Percentiles rank a stretch among this genome's conserved stretches.
These are phyloP conservation scores for Stictonetta naevosa DNA, from an alignment of 2,113 vertebrate genomes.

Conservation along the genomic window DNA sequence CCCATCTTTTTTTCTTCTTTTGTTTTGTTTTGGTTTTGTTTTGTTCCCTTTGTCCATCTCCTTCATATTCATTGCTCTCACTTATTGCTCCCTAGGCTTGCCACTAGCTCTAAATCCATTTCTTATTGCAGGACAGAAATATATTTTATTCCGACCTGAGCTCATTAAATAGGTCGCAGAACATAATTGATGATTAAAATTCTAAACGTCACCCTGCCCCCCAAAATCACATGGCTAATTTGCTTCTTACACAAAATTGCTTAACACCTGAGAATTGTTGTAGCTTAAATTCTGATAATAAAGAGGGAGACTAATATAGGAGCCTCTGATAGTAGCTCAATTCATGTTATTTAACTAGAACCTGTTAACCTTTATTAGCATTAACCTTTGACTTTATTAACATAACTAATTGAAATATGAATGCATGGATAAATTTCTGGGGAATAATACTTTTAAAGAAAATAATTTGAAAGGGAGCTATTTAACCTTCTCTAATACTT, in stretches of 20 bases:
- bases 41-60: not conserved
- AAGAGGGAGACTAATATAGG: not conserved
- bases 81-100: not conserved
- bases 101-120: not conserved
- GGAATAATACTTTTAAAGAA: not conserved
- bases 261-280: slow-evolving; percentile 19
- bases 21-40: not conserved
- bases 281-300: not conserved
- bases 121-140: not conserved
- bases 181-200: not conserved
- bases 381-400: slow-evolving; percentile 31
- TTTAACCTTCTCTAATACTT: not conserved
- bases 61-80: not conserved
- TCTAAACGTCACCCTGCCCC: not conserved
- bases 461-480: not conserved
- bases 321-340: not conserved
- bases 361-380: not conserved
- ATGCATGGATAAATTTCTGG: not conserved
- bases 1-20: not conserved
- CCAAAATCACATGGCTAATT: not conserved
- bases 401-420: slow-evolving; percentile 42
- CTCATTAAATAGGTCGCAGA: not conserved
- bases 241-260: not conserved
- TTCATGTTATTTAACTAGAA: slow-evolving; percentile 29
- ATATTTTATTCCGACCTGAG: not conserved